phyloP scores from a whole-genome alignment of 1,140 invertebrate species.

The Zelostemma sp. region DNA sequence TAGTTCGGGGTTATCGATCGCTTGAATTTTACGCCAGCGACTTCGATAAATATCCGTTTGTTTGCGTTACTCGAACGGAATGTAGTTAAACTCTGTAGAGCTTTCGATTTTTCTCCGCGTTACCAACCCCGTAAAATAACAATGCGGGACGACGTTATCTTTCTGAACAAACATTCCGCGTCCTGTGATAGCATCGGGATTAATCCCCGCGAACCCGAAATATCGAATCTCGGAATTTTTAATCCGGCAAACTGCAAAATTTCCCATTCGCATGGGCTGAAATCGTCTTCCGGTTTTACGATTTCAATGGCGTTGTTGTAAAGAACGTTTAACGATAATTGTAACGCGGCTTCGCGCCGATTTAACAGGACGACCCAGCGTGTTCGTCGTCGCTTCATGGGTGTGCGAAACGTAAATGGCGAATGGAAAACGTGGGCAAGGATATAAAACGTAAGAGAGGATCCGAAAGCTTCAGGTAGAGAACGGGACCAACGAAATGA shows the following conservation, averaged over 20 bases:
- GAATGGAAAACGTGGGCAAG: slow-evolving; percentile 21
- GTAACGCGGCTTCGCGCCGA: slow-evolving; percentile 18
- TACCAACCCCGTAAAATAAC: too few species aligned
- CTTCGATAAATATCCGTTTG: slow-evolving; percentile 40
- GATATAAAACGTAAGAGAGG: not conserved
- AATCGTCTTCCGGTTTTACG: slow-evolving; percentile 4
- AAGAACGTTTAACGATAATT: slow-evolving; percentile 40
- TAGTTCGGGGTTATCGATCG: slow-evolving; percentile 27
- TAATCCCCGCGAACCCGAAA: too few species aligned
- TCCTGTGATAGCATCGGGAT: too few species aligned
- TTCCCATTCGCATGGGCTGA: not conserved
- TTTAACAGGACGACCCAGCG: not conserved
- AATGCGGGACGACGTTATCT: too few species aligned
- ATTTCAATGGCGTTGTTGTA: slow-evolving; percentile 24
- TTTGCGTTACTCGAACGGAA: slow-evolving; percentile 41
- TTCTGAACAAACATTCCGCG: too few species aligned
- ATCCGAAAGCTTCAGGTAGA: too few species aligned
- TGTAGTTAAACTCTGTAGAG: slow-evolving; percentile 22
- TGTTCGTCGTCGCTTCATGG: not conserved
- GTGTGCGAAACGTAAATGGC: slow-evolving; percentile 25
- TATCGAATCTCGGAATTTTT: too few species aligned
- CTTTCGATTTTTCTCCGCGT: slow-evolving; percentile 19
- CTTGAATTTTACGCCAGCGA: slow-evolving; percentile 18
- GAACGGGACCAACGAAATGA: slow-evolving; percentile 6
- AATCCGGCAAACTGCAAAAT: slow-evolving; percentile 25